Evolutionary conservation across 2,888 invertebrate genomes (phyloP).

Genomic region (Adelphocoris suturalis): DNA sequence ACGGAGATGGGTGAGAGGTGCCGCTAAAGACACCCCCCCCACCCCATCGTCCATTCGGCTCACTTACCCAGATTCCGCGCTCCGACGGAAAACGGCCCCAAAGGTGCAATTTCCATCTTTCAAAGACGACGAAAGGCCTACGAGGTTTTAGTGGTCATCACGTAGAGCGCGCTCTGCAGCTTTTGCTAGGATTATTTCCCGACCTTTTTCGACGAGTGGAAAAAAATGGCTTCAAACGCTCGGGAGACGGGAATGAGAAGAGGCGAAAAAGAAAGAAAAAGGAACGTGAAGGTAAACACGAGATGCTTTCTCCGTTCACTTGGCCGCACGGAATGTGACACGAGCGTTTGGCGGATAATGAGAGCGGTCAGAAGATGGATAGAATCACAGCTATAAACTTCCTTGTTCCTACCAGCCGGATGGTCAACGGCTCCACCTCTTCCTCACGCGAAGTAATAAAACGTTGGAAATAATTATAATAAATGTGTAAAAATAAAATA

Average conservation of each 20-base stretch:
- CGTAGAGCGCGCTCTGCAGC: slow-evolving; percentile 27
- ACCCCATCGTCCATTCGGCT: not conserved
- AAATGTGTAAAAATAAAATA: no score
- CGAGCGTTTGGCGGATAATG: not conserved
- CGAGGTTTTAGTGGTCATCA: slow-evolving; percentile 32
- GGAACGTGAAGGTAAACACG: slow-evolving; percentile 31
- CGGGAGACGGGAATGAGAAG: not conserved
- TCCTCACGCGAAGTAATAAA: no score
- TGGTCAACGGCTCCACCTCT: no score
- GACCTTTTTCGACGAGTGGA: not conserved
- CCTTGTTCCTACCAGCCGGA: no score
- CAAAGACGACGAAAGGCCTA: slow-evolving; percentile 16
- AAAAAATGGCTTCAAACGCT: slow-evolving; percentile 22
- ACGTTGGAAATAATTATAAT: no score
- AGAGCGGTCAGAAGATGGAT: not conserved
- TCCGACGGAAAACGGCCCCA: not conserved
- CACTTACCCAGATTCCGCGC: slow-evolving; percentile 52
- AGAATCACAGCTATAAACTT: no score
- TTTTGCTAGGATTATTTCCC: slow-evolving; percentile 28
- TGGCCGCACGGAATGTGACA: not conserved
- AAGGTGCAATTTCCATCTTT: slow-evolving; percentile 21
- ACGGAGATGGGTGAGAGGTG: no score
- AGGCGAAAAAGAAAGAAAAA: not conserved
- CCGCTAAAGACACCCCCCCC: no score
- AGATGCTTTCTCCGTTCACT: not conserved